These are phyloP conservation scores for Stomatorhinus ivindoensis DNA, from an alignment of 2,113 vertebrate species.

Conservation along the genomic window DNA sequence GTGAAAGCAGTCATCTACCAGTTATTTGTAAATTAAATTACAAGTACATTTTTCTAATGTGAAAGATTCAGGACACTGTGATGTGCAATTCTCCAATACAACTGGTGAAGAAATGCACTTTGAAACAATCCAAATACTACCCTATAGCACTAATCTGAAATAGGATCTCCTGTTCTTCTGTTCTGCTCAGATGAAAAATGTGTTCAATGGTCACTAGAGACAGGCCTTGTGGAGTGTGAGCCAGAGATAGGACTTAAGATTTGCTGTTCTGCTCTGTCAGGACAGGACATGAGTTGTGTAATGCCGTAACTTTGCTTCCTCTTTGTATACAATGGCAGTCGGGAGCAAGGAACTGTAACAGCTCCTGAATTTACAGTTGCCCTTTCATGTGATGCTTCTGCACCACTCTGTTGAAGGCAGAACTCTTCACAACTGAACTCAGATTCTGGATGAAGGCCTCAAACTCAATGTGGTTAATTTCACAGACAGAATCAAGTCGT, in stretches of 20 bases:
- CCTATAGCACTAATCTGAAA: constrained; percentile 1
- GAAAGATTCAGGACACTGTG: background rate
- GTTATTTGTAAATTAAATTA: background rate
- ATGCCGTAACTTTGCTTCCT: background rate
- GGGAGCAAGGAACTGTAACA: background rate
- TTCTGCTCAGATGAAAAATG: background rate
- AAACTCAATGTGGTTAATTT: background rate
- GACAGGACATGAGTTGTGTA: background rate
- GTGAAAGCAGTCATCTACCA: background rate
- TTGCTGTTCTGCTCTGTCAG: background rate
- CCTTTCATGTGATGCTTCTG: background rate
- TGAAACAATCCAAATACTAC: background rate
- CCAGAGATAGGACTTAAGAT: constrained; percentile 4
- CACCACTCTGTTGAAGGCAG: background rate
- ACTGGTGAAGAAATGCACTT: background rate
- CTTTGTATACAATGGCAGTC: background rate
- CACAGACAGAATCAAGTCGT: background rate
- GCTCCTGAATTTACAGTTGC: background rate
- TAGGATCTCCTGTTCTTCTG: background rate
- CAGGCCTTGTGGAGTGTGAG: background rate
- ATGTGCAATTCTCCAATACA: background rate
- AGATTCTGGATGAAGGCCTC: background rate
- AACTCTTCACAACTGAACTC: background rate
- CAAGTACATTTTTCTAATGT: background rate
- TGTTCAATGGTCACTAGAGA: background rate